These are phyloP conservation scores for Zoanthus gigantus DNA, from an alignment of 92 coral and sea anemone genomes.

Conservation along the genomic window DNA sequence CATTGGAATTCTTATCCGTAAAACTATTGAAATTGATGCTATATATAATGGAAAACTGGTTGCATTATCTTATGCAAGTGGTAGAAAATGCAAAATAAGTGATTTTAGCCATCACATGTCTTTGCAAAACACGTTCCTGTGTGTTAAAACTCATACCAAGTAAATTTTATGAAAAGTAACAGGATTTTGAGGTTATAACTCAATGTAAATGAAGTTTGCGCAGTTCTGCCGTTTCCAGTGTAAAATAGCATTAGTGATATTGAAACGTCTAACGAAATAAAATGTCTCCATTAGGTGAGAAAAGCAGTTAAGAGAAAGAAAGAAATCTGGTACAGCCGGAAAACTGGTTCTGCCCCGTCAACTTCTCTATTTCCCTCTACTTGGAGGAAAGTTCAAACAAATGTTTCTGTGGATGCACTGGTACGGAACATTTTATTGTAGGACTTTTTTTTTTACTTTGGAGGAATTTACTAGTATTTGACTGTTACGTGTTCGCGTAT, in stretches of 20 bases:
- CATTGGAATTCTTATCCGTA: no score
- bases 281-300: constrained; percentile 16
- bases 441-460: not conserved
- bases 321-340: constrained; percentile 43
- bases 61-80: no score
- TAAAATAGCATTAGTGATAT: not conserved
- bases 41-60: no score
- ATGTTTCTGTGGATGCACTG: constrained; percentile 34
- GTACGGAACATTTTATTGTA: not conserved
- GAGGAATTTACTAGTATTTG: not conserved
- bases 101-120: no score
- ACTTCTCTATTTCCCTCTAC: constrained; percentile 32
- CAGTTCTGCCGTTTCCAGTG: not conserved
- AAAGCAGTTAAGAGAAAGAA: constrained; percentile 37
- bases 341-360: constrained; percentile 22
- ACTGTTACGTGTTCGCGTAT: no score
- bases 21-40: no score
- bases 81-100: no score
- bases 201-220: not conserved
- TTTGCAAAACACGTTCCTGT: no score
- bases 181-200: no score
- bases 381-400: constrained; percentile 33
- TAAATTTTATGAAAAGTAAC: no score
- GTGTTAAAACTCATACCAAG: no score
- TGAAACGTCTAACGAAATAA: not conserved